Base-by-base conservation (phyloP, 92 coral and sea anemone genomes). In the Siderastrea siderea region DNA sequence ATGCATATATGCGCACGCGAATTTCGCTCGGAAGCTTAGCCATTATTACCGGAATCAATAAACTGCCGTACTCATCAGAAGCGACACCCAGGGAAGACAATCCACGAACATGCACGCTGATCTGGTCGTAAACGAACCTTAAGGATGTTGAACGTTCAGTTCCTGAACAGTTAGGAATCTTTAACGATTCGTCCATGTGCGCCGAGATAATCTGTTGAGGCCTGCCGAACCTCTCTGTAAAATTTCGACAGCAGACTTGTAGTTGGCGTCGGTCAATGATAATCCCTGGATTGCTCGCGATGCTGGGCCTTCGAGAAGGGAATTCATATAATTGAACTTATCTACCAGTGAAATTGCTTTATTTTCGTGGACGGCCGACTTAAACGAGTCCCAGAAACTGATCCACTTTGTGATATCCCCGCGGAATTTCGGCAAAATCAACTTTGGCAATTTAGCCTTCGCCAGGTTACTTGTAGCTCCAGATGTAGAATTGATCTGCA, bases 151-250 rank as follows among this genome's bases (percentile, higher is more conserved):
- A 63, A 53, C 73, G 75, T 55, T 91, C 89, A 47, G 62, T 78
- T 26, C 38, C 38, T 48, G n/a, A 1, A 58, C 93, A 85, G 78
- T 80, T 71, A 44, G 74, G 91, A n/a, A 92, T 14, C 16, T 89
- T 89, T 38, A 92, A 64, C 43, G 87, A 60, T 67, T 91, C 91
- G 59, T 91, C 94, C 88, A 87, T 91, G 68, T 81, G 91, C 7
- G 88, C 90, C 4, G 88, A 81, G 53, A 91, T 86, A 1, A 87
- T 50, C 81, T 91, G 91, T 62, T 87, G 88, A n/a, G 94, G 73
- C 62, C 57, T 74, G 50, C 90, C 87, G 75, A 84, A 84, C 13
- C 91, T 62, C 49, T 78, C 45, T 84, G 43, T 15, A 84, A 17
- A 6, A 84, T 70, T 13, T 84, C 85, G 26, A 77, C 76, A 5